Percentiles rank a stretch among this genome's conserved stretches.
These are phyloP conservation scores for Scartelaos histophorus DNA, from an alignment of 2,113 vertebrate species.

Conservation along the genomic window DNA sequence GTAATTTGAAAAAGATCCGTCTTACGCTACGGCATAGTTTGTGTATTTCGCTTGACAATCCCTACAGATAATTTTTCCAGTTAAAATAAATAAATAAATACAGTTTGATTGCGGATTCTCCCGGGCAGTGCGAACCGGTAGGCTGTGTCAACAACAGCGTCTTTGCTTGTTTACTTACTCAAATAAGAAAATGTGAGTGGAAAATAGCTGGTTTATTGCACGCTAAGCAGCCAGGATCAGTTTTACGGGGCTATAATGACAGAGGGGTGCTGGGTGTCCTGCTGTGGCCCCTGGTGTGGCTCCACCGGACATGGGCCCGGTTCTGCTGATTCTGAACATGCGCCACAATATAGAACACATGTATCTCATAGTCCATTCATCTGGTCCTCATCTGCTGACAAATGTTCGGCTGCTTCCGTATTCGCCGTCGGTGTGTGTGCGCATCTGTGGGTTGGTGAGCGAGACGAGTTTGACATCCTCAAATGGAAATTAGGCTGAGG, in stretches of 20 bases:
- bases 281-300: constrained; percentile 38
- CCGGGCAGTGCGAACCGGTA: background rate
- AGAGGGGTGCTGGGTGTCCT: constrained; percentile 40
- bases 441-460: constrained; percentile 23
- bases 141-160: constrained; percentile 31
- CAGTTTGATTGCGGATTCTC: background rate
- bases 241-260: constrained; percentile 54
- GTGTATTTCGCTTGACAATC: background rate
- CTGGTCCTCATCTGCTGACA: constrained; percentile 66
- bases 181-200: constrained; percentile 19
- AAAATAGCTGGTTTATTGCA: constrained; percentile 42
- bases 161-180: constrained; percentile 59
- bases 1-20: too few species aligned
- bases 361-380: constrained; percentile 63
- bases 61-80: background rate
- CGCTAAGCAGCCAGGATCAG: constrained; percentile 44
- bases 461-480: constrained; percentile 9
- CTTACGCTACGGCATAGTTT: background rate
- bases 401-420: constrained; percentile 59
- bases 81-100: background rate
- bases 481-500: background rate
- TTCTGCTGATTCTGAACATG: constrained; percentile 30
- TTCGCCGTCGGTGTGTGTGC: constrained; percentile 30
- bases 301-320: constrained; percentile 27
- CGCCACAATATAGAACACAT: constrained; percentile 44